phyloP scores from a whole-genome alignment of 2,113 vertebrate genomes.

The Trinectes maculatus region DNA sequence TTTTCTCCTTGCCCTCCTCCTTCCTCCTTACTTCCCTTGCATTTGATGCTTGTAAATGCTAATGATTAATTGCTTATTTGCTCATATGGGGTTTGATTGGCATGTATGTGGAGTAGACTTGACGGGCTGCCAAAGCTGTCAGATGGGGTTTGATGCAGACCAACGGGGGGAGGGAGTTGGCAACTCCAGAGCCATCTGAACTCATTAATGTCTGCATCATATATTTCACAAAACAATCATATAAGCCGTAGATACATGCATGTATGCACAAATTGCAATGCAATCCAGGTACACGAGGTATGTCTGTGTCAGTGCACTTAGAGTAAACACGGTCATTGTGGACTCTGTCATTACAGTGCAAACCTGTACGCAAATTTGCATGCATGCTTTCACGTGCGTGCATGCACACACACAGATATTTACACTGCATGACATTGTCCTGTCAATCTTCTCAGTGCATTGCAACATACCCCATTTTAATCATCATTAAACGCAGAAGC shows the following conservation, averaged over 20 bases:
- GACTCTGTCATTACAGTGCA: slow-evolving; percentile 2
- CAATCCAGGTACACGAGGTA: slow-evolving; percentile 1
- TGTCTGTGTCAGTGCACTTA: not conserved
- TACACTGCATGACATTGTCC: slow-evolving; percentile 56
- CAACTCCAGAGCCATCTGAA: slow-evolving; percentile 51
- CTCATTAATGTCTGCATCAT: slow-evolving; percentile 32
- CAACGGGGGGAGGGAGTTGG: slow-evolving; percentile 13
- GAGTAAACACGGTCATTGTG: not conserved
- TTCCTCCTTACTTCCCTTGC: slow-evolving; percentile 7
- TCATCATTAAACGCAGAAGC: slow-evolving; percentile 52
- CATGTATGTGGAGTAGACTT: slow-evolving; percentile 63
- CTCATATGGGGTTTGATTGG: slow-evolving; percentile 65
- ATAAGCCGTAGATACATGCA: not conserved
- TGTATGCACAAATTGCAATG: not conserved
- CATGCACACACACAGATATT: not conserved
- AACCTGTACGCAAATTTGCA: slow-evolving; percentile 1
- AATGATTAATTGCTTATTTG: slow-evolving; percentile 78
- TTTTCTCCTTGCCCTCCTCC: slow-evolving; percentile 14
- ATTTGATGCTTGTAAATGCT: slow-evolving; percentile 61
- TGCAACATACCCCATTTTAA: slow-evolving; percentile 47
- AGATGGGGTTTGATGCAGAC: slow-evolving; percentile 44
- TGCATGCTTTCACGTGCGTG: not conserved
- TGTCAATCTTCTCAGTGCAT: slow-evolving; percentile 62
- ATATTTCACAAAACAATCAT: slow-evolving; percentile 26
- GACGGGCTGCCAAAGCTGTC: slow-evolving; percentile 75